Evolutionary conservation across 2,888 invertebrate species (phyloP).

Genomic region (Gandaritis pyraliata): DNA sequence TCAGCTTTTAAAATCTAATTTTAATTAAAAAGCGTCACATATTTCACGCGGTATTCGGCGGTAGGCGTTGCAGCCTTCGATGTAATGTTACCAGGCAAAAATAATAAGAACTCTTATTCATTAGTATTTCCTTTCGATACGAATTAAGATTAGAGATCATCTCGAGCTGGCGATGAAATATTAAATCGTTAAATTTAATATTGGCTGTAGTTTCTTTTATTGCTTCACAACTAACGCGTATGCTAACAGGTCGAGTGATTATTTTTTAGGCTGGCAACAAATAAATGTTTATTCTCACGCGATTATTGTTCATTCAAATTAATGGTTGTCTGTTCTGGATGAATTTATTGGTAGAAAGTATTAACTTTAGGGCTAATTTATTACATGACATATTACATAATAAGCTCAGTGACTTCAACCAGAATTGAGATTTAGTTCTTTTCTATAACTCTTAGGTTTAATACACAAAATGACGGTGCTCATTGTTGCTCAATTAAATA

Average conservation of each 20-base stretch:
- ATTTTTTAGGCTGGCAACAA: conserved; percentile 67
- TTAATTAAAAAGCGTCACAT: conserved; percentile 84
- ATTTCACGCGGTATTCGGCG: conserved; percentile 80
- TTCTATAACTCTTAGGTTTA: not conserved
- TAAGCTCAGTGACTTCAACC: not conserved
- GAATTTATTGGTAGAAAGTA: conserved; percentile 62
- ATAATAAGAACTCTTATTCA: conserved; percentile 55
- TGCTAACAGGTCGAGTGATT: conserved; percentile 74
- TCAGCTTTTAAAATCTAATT: conserved; percentile 78
- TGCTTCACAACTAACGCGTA: conserved; percentile 76
- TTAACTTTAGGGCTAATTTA: conserved; percentile 43
- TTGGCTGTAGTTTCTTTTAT: conserved; percentile 80
- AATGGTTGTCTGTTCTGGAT: conserved; percentile 57
- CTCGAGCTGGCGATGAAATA: conserved; percentile 68
- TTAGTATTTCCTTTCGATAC: conserved; percentile 47
- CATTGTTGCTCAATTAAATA: conserved; percentile 24
- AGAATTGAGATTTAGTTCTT: not conserved
- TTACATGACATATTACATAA: not conserved
- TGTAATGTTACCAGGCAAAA: conserved; percentile 59
- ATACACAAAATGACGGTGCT: conserved; percentile 23
- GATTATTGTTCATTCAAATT: conserved; percentile 71
- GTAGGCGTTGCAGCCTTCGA: conserved; percentile 75
- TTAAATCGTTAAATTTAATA: conserved; percentile 84
- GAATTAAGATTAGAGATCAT: conserved; percentile 56
- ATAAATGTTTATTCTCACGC: conserved; percentile 80